Evolutionary conservation across 2,888 invertebrate genomes (phyloP).

Genomic region (Drosophila longiperda): DNA sequence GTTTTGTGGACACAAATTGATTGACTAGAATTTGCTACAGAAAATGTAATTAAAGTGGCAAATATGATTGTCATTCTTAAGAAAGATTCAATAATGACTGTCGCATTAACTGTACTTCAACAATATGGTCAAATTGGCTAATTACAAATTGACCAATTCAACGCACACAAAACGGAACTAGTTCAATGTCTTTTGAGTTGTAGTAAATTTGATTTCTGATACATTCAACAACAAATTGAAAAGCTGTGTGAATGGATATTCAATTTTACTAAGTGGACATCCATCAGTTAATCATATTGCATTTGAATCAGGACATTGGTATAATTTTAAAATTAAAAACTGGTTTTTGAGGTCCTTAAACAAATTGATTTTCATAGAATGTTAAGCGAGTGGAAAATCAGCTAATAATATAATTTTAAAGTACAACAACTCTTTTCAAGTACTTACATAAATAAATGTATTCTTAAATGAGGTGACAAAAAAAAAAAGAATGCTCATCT

Average conservation of each 20-base stretch:
- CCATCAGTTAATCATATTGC: not conserved
- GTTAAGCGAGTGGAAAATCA: constrained; percentile 5
- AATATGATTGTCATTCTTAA: too few species aligned
- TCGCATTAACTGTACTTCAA: not conserved
- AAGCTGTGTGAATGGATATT: not conserved
- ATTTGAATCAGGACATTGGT: not conserved
- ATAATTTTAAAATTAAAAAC: not conserved
- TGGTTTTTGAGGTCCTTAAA: not conserved
- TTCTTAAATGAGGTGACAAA: not conserved
- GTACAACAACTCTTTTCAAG: not conserved
- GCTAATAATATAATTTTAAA: constrained; percentile 5
- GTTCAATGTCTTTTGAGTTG: constrained; percentile 49
- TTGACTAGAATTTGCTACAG: too few species aligned
- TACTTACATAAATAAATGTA: constrained; percentile 4
- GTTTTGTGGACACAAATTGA: not conserved
- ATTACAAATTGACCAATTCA: not conserved
- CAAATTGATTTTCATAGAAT: not conserved
- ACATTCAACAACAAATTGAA: not conserved
- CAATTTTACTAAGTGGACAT: not conserved
- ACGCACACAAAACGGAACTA: constrained; percentile 50
- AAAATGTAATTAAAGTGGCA: too few species aligned
- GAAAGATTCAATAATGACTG: not conserved
- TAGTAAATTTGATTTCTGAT: constrained; percentile 33
- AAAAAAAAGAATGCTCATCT: not conserved
- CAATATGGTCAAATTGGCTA: not conserved